Percentiles rank a stretch among this genome's conserved stretches.
Evolutionary conservation across 2,797 vertebrate genomes (phyloP).

Genomic region (Xenentodon cancila): DNA sequence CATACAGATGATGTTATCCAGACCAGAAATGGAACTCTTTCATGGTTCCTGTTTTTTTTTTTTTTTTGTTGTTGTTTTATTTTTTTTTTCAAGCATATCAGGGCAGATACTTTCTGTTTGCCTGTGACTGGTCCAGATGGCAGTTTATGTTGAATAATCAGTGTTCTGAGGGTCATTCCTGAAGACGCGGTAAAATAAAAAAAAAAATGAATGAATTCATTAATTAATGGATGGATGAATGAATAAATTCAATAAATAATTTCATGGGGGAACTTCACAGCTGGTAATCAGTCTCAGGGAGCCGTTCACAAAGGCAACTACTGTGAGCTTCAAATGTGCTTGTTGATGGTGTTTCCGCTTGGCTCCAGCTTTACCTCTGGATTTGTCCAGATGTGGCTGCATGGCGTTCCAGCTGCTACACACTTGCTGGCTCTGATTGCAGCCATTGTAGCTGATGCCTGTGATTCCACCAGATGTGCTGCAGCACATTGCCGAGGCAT

Average conservation of each 20-base stretch:
- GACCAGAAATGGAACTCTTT: too few species aligned
- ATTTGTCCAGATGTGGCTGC: neutral
- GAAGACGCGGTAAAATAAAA: too few species aligned
- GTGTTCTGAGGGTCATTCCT: too few species aligned
- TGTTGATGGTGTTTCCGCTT: constrained; percentile 3
- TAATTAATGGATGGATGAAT: too few species aligned
- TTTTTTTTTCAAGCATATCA: too few species aligned
- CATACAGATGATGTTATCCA: too few species aligned
- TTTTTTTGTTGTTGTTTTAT: neutral
- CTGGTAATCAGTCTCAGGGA: neutral
- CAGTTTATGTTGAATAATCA: too few species aligned
- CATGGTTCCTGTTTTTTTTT: neutral
- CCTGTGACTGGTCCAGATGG: too few species aligned
- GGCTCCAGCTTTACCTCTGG: neutral
- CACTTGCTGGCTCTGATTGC: neutral
- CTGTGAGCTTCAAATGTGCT: neutral
- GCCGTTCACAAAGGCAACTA: neutral
- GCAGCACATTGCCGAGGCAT: too few species aligned
- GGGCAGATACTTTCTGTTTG: neutral
- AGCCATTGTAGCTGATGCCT: neutral
- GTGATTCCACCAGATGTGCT: too few species aligned
- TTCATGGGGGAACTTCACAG: neutral
- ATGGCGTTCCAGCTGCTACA: neutral
- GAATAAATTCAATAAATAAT: neutral
- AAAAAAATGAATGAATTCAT: too few species aligned